phyloP scores from a whole-genome alignment of 2,113 vertebrate genomes.

The Theristicus caerulescens region DNA sequence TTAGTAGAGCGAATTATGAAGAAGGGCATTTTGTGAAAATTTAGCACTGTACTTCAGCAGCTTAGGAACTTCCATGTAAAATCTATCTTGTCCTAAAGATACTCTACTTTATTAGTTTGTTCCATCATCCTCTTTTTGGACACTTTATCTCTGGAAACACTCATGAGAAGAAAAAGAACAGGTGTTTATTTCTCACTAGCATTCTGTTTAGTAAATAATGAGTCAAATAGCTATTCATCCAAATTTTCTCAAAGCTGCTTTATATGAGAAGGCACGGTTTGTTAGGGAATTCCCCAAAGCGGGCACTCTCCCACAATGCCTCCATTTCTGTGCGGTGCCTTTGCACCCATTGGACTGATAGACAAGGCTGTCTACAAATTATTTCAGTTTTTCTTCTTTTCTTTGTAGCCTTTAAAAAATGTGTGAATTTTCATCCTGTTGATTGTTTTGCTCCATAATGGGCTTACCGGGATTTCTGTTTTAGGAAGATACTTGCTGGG shows the following conservation, averaged over 20 bases:
- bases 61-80: not conserved
- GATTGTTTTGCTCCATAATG: not conserved
- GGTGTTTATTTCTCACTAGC: not conserved
- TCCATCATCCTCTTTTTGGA: not conserved
- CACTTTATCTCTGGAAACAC: not conserved
- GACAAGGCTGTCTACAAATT: not conserved
- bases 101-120: not conserved
- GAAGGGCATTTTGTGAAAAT: not conserved
- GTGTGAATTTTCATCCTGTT: not conserved
- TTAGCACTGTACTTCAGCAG: fast-evolving
- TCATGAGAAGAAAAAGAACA: not conserved
- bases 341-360: not conserved
- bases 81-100: not conserved
- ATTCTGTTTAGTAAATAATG: not conserved
- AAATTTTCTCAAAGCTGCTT: not conserved
- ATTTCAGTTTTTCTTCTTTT: not conserved
- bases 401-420: not conserved
- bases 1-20: not conserved
- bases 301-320: not conserved
- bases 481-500: not conserved
- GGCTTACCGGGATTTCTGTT: constrained; percentile 14
- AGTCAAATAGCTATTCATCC: not conserved
- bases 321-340: not conserved
- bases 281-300: not conserved
- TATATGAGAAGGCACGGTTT: not conserved